Evolutionary conservation across 2,888 invertebrate genomes (phyloP).

Genomic region (Apodemia zela): DNA sequence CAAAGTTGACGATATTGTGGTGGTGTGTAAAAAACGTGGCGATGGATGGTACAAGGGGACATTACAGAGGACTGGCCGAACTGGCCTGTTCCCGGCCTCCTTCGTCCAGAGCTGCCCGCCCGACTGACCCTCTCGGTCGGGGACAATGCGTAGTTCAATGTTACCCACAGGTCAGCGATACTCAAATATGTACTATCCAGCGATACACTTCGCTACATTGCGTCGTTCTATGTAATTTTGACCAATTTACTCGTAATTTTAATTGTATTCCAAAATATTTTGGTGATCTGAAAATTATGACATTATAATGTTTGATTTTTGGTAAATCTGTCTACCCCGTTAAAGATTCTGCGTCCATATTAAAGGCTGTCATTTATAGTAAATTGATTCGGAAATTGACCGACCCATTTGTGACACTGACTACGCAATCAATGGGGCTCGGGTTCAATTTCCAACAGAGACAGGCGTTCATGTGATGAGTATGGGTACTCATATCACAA

Average conservation of each 20-base stretch:
- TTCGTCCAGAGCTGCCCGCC: slow-evolving; percentile 87
- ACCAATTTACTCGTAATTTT: slow-evolving; percentile 4
- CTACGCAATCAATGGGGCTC: no score
- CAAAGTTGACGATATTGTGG: slow-evolving; percentile 93
- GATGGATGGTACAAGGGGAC: slow-evolving; percentile 98
- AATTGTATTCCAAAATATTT: neutral
- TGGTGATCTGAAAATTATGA: neutral
- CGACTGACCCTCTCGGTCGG: slow-evolving; percentile 28
- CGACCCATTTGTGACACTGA: no score
- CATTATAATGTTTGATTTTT: neutral
- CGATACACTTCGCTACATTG: slow-evolving; percentile 13
- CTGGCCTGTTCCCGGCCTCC: slow-evolving; percentile 96
- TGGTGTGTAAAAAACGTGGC: slow-evolving; percentile 94
- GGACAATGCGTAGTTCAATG: slow-evolving; percentile 2
- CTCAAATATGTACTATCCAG: neutral
- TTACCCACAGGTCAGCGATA: slow-evolving; percentile 10
- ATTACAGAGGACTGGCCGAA: slow-evolving; percentile 92
- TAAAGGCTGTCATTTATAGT: no score
- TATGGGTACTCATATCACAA: no score
- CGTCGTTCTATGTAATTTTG: slow-evolving; percentile 19
- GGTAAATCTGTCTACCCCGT: no score
- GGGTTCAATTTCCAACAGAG: no score
- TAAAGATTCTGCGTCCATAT: no score
- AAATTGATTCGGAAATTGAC: no score
- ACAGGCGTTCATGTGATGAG: no score